Conservation (phyloP, 2,797 vertebrate species). For the Zenarchopterus dispar region DNA sequence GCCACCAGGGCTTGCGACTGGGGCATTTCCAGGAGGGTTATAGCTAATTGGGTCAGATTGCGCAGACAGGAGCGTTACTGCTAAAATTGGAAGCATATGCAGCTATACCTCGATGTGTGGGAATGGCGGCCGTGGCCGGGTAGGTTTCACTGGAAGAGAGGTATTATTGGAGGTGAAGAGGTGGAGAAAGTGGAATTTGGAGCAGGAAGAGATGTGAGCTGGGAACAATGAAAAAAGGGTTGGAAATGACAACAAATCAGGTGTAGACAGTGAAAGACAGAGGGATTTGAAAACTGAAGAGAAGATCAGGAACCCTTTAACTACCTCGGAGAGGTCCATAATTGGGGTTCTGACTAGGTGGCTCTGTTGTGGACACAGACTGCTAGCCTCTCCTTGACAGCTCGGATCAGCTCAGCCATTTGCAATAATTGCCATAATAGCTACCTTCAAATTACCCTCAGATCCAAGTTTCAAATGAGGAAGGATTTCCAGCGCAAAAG, state of each 20-base stretch:
- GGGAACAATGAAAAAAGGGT: background rate
- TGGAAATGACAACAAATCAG: conserved; percentile 16
- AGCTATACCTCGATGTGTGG: conserved; percentile 34
- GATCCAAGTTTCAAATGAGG: conserved; percentile 46
- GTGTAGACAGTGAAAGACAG: background rate
- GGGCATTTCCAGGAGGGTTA: conserved; percentile 72
- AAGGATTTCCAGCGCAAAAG: conserved; percentile 54
- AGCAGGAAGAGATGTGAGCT: conserved; percentile 6
- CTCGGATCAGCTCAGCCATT: conserved; percentile 72
- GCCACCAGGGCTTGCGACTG: conserved; percentile 60
- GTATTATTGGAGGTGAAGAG: conserved; percentile 20
- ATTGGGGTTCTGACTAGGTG: conserved; percentile 46
- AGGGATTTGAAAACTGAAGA: background rate
- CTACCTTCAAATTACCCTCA: conserved; percentile 66
- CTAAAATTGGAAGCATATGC: conserved; percentile 82
- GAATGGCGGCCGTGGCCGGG: conserved; percentile 10
- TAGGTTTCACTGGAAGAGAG: conserved; percentile 5
- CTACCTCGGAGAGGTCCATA: conserved; percentile 15
- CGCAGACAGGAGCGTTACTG: conserved; percentile 63
- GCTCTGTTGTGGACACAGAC: conserved; percentile 41
- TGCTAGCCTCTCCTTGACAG: conserved; percentile 35
- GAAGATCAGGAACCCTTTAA: too few relatives aligned
- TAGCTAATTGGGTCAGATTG: conserved; percentile 81
- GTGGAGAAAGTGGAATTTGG: background rate
- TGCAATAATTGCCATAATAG: conserved; percentile 81